These are phyloP conservation scores for Thecocarcelia acutangulata DNA, from an alignment of 2,888 invertebrate species.

Conservation along the genomic window DNA sequence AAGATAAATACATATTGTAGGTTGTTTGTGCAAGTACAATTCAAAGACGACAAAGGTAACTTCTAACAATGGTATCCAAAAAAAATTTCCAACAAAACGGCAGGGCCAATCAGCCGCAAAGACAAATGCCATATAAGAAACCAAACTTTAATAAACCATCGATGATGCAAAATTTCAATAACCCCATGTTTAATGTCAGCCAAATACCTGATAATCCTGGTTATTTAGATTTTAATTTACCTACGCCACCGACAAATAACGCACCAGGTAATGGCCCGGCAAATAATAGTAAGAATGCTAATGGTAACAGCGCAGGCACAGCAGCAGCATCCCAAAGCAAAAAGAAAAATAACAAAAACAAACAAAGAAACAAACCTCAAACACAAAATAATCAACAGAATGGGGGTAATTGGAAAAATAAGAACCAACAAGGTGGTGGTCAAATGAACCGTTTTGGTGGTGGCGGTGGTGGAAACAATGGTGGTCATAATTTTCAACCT, in stretches of 20 bases:
- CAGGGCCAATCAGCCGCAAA: conserved; percentile 72
- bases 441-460: conserved; percentile 66
- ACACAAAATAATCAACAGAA: conserved; percentile 47
- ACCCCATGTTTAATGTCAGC: conserved; percentile 78
- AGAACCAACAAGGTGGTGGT: conserved; percentile 51
- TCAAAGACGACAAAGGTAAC: conserved; percentile 12
- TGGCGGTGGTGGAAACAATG: conserved; percentile 6
- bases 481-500: conserved; percentile 66
- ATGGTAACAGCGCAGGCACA: conserved; percentile 25
- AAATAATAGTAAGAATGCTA: conserved; percentile 55
- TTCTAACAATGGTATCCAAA: conserved; percentile 72
- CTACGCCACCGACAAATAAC: conserved; percentile 72
- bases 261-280: conserved; percentile 49
- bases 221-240: conserved; percentile 80
- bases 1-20: conserved; percentile 31
- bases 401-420: conserved; percentile 51
- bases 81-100: conserved; percentile 74
- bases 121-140: conserved; percentile 74
- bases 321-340: conserved; percentile 53
- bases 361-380: conserved; percentile 69
- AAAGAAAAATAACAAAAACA: conserved; percentile 72
- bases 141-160: conserved; percentile 72
- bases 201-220: conserved; percentile 81
- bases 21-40: conserved; percentile 35
- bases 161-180: conserved; percentile 70